Base-by-base conservation (phyloP, 2,113 vertebrate species). In the Picathartes gymnocephalus region DNA sequence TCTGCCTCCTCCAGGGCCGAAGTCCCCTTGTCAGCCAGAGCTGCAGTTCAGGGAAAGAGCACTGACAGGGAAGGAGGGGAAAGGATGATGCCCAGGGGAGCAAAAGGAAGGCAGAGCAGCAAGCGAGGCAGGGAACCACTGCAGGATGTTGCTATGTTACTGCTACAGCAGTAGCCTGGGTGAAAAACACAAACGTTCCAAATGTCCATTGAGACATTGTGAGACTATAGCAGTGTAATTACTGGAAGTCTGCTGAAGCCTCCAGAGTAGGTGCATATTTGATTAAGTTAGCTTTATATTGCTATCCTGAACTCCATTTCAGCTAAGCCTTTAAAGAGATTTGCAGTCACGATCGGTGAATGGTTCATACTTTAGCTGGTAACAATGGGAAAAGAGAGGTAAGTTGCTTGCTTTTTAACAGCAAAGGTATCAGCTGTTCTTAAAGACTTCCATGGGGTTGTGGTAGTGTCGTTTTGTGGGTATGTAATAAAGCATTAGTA, bases 41-140 rank as follows among this genome's bases (percentile, higher is more conserved):
- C 42, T 40, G 15, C 42, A 44, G 62, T 15, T 51, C 51, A 42
- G 33, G 42, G 13, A 66, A 66, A 53, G 28, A 35, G 47, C 35
- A 50, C 12, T 72, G 28, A 23, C 28, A 18, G 20, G 14, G 40
- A 53, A 60, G 45, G 40, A 65, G 39, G 24, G 39, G 24, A 70
- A 82, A 37, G 10, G 60, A 35, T 53, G 27, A 16, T 72, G 10
- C 12, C 39, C 44, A 15, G 14, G 31, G 15, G 5, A 64, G 21
- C 22, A 39, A 20, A 88, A 57, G 27, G 19, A 62, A 64, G 37
- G 42, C 54, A 82, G 71, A 82, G 45, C 78, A 40, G 50, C 56
- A 47, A 35, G 50, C 0, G 1, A 69, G 50, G 44, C 50, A 28
- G 12, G 42, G n/a, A 71, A n/a, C 11, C 1, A 0, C 47, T 68